These are phyloP conservation scores for Eptesicus fuscus DNA, from an alignment of 2,113 vertebrate genomes.

Conservation along the genomic window DNA sequence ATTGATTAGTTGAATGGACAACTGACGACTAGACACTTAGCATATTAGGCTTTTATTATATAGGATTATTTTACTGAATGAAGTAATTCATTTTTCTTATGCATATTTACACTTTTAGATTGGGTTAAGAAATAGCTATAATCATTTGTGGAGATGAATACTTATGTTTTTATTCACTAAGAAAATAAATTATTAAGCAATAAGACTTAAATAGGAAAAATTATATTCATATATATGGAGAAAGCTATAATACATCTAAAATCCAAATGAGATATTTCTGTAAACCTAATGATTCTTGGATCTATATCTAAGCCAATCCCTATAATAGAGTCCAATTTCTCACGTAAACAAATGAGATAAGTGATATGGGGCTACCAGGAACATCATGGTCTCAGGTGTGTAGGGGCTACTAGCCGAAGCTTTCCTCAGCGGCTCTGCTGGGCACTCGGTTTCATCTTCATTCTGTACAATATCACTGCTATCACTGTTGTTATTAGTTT, in stretches of 20 bases:
- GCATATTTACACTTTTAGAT: neutral
- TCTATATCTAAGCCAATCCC: neutral
- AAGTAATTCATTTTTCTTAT: neutral
- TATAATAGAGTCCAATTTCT: neutral
- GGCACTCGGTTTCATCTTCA: slow-evolving; percentile 86
- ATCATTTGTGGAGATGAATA: neutral
- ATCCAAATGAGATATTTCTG: neutral
- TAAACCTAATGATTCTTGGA: neutral
- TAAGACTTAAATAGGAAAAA: neutral
- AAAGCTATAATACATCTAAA: neutral
- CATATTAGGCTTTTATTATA: neutral
- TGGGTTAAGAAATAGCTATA: neutral
- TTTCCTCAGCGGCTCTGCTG: slow-evolving; percentile 76
- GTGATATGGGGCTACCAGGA: slow-evolving; percentile 62
- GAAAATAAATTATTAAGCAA: neutral
- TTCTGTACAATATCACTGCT: slow-evolving; percentile 93
- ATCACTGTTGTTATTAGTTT: slow-evolving; percentile 97
- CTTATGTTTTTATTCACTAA: neutral
- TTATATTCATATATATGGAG: neutral
- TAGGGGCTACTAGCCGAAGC: slow-evolving; percentile 73
- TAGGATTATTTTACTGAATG: neutral
- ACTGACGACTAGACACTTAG: too few relatives aligned
- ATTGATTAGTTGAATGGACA: too few relatives aligned
- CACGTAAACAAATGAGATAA: neutral
- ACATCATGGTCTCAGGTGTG: slow-evolving; percentile 82